phyloP scores from a whole-genome alignment of 2,113 vertebrate genomes.

The Casuarius casuarius region DNA sequence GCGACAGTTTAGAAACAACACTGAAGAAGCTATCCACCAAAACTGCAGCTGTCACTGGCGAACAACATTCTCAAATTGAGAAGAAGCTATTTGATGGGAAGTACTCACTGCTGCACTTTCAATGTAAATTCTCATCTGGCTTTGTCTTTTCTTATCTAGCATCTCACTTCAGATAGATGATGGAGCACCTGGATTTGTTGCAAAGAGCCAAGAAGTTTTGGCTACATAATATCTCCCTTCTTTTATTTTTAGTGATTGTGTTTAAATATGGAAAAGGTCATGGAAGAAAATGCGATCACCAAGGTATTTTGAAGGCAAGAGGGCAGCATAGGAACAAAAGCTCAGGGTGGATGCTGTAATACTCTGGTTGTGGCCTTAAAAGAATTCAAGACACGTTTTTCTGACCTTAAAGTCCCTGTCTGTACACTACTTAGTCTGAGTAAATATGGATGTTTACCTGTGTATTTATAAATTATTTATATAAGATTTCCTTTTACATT shows the following conservation, averaged over 20 bases:
- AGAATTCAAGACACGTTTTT: neutral
- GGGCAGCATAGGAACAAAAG: neutral
- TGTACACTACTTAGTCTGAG: slow-evolving; percentile 4
- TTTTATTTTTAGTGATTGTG: neutral
- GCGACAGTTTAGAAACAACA: neutral
- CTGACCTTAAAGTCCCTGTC: slow-evolving; percentile 14
- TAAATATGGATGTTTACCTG: slow-evolving; percentile 13
- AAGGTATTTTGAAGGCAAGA: neutral
- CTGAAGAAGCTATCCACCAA: neutral
- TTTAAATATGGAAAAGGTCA: neutral
- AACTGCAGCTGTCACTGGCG: neutral
- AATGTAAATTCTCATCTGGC: neutral
- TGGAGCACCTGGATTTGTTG: neutral
- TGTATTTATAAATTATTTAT: neutral
- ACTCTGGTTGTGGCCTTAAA: neutral
- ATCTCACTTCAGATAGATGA: neutral
- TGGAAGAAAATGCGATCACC: neutral
- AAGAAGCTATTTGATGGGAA: neutral
- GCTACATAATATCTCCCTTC: fast-evolving
- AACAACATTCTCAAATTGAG: neutral
- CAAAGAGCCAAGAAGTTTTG: neutral
- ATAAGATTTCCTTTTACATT: slow-evolving; percentile 3
- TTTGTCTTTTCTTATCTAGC: neutral
- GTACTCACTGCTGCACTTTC: neutral
- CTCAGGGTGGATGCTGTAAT: neutral